phyloP scores from a whole-genome alignment of 2,113 vertebrate species.

The Xiphophorus hellerii region DNA sequence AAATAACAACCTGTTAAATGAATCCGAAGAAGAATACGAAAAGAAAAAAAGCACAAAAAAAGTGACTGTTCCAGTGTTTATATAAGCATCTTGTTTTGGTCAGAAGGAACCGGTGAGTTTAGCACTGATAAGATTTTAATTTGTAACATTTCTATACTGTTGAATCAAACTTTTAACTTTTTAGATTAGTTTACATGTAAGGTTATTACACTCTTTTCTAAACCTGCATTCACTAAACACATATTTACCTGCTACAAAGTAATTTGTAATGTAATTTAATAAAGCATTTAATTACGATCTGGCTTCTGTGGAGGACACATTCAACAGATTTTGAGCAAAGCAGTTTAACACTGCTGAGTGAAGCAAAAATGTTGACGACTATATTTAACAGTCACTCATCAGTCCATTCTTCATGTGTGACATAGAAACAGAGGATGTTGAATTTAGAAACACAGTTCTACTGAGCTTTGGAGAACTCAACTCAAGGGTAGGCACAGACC shows the following conservation, averaged over 20 bases:
- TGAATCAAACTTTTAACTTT: not conserved
- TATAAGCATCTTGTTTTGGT: no score
- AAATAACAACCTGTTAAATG: not conserved
- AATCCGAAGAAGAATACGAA: not conserved
- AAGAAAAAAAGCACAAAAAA: not conserved
- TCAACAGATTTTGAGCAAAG: not conserved
- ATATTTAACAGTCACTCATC: not conserved
- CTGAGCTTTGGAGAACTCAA: slow-evolving; percentile 56
- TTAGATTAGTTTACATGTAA: not conserved
- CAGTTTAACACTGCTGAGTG: not conserved
- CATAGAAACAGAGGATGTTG: slow-evolving; percentile 31
- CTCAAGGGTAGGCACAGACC: slow-evolving; percentile 61
- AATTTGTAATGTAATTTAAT: not conserved
- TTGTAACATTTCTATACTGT: not conserved
- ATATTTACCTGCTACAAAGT: not conserved
- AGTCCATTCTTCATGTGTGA: slow-evolving; percentile 6
- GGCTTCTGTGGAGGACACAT: not conserved
- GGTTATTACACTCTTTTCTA: not conserved
- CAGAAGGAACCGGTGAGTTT: not conserved
- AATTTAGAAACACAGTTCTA: slow-evolving; percentile 33
- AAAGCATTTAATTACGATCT: not conserved
- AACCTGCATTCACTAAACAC: not conserved
- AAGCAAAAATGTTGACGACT: not conserved
- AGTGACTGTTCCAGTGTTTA: not conserved
- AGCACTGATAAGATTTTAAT: not conserved